These are phyloP conservation scores for Hybos culiciformis DNA, from an alignment of 2,888 invertebrate species.

Conservation along the genomic window DNA sequence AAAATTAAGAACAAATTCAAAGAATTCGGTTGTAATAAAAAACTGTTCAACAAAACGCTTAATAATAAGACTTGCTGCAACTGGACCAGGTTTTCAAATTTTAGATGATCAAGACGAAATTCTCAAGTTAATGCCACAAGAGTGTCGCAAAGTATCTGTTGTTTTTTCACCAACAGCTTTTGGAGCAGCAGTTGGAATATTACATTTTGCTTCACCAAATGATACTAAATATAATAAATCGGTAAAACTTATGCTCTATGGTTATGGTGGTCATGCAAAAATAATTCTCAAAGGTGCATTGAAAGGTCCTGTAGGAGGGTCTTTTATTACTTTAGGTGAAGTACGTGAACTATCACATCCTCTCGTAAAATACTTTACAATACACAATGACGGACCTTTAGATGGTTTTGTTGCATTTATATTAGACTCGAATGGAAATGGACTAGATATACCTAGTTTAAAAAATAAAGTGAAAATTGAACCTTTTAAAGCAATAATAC, in stretches of 20 bases:
- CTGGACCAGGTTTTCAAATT: conserved; percentile 38
- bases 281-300: conserved; percentile 38
- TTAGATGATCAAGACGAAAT: conserved; percentile 28
- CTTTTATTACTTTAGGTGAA: conserved; percentile 44
- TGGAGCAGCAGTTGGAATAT: conserved; percentile 41
- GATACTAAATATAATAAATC: conserved; percentile 17
- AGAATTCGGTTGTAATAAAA: conserved; percentile 42
- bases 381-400: conserved; percentile 44
- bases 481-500: conserved; percentile 36
- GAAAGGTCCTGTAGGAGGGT: conserved; percentile 42
- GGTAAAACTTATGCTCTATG: conserved; percentile 36
- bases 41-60: conserved; percentile 43
- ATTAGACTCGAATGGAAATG: conserved; percentile 26
- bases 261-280: conserved; percentile 44
- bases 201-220: conserved; percentile 40
- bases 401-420: conserved; percentile 37
- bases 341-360: conserved; percentile 35
- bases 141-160: conserved; percentile 41
- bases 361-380: conserved; percentile 36
- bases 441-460: conserved; percentile 25
- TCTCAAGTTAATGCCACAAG: conserved; percentile 40
- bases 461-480: conserved; percentile 29
- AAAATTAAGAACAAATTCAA: conserved; percentile 39
- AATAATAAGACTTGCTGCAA: conserved; percentile 39
- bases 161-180: conserved; percentile 42